Conservation (phyloP, 2,888 invertebrate genomes). For the Leistus spinibarbis region DNA sequence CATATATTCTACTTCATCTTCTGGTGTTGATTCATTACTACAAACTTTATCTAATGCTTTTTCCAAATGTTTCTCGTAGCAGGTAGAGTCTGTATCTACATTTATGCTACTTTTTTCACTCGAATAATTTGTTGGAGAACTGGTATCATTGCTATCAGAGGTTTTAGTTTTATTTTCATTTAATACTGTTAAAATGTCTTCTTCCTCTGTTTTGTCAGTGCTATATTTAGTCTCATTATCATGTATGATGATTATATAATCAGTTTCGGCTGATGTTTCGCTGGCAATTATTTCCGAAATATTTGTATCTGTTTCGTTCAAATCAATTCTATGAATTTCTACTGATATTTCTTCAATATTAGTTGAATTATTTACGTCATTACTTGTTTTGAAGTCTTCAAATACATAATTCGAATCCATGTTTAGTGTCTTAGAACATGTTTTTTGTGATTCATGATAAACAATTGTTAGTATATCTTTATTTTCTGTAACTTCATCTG, state of each 20-base stretch:
- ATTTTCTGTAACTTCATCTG: background rate
- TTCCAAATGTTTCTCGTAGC: background rate
- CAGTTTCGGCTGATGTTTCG: background rate
- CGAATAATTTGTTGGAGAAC: background rate
- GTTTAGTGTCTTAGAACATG: background rate
- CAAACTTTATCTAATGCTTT: background rate
- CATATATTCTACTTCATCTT: background rate
- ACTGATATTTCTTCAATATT: background rate
- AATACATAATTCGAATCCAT: background rate
- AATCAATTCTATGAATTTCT: background rate
- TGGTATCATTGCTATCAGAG: background rate
- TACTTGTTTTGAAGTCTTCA: background rate
- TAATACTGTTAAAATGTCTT: background rate
- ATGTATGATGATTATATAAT: slow-evolving; percentile 2
- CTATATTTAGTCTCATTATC: slow-evolving; percentile 3
- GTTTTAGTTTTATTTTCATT: background rate
- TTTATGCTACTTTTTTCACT: background rate
- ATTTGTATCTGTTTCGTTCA: background rate
- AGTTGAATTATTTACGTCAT: background rate
- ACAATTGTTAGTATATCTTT: background rate
- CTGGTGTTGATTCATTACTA: background rate
- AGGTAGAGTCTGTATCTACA: background rate
- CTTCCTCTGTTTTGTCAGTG: background rate
- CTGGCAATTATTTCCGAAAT: background rate
- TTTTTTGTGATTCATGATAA: background rate